phyloP scores from a whole-genome alignment of 1,140 invertebrate genomes.

The Teleopsis dalmanni region DNA sequence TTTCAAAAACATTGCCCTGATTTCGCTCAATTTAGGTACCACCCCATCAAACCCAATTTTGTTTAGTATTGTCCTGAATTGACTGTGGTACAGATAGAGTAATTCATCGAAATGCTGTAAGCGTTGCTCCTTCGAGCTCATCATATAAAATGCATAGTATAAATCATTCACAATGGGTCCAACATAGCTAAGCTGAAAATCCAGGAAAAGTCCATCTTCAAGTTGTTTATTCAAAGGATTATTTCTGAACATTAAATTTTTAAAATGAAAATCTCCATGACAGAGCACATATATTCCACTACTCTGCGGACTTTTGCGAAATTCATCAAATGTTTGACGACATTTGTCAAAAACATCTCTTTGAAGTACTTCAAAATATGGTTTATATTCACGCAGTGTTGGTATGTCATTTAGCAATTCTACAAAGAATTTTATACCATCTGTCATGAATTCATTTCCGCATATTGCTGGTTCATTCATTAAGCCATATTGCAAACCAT shows the following conservation, averaged over 20 bases:
- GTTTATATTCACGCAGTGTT: slow-evolving; percentile 6
- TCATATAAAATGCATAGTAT: background rate
- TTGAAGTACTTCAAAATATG: slow-evolving; percentile 13
- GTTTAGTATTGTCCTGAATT: background rate
- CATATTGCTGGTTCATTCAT: slow-evolving; percentile 14
- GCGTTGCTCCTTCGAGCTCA: background rate
- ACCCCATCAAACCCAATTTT: background rate
- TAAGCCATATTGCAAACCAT: slow-evolving; percentile 9
- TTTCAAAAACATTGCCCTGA: background rate
- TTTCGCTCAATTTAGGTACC: background rate
- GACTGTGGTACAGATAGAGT: background rate
- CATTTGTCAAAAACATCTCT: background rate
- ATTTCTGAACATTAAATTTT: slow-evolving; percentile 18
- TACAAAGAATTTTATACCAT: slow-evolving; percentile 5
- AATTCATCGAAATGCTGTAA: background rate
- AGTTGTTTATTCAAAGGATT: background rate
- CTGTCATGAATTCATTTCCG: slow-evolving; percentile 6
- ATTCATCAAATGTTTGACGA: slow-evolving; percentile 11
- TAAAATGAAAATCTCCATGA: slow-evolving; percentile 12
- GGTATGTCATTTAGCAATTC: slow-evolving; percentile 9
- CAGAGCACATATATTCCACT: slow-evolving; percentile 4
- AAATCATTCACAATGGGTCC: slow-evolving; percentile 5
- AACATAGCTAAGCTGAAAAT: slow-evolving; percentile 16
- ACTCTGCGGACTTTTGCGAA: slow-evolving; percentile 7
- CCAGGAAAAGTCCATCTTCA: slow-evolving; percentile 13